Base-by-base conservation (phyloP, 2,113 vertebrate genomes). In the Hippocampus zosterae region DNA sequence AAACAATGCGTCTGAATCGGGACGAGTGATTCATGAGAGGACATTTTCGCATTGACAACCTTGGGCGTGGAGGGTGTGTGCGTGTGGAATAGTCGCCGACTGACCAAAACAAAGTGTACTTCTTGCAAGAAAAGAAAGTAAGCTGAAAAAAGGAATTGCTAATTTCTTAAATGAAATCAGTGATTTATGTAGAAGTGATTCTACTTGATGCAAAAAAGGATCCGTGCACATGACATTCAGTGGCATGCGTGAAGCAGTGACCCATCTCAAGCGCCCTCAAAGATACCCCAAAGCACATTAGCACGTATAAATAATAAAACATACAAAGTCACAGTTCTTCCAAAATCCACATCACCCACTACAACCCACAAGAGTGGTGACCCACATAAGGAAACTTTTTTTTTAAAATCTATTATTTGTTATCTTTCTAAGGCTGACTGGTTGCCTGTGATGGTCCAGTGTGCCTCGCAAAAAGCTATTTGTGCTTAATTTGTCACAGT, bases 271-370 rank as follows among this genome's bases (percentile, higher is more conserved):
- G 40, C 62, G 73, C 70, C 76, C 62, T 71, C 46, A 33, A 82
- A 76, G 70, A 77, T 68, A 52, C 72, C 77, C 66, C 74, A 68
- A 85, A 85, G 69, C 66, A 76, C 84, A 85, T 85, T 85, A 80
- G 76, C 62, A 29, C 67, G 68, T 68, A 62, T 85, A 71, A 86
- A 88, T 86, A 82, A 82, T 80, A 76, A 74, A 88, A 78, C 41
- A 68, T 48, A 53, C 48, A 40, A 71, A 70, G 67, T 70, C 73
- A 65, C 52, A 13, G 16, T 59, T 65, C 41, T 72, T 79, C 63
- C 44, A 48, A 76, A 44, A 67, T 73, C 41, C 65, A 25, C 44
- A 23, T 73, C 23, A 67, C 15, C 55, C 67, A 52, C 67, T 59
- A 74, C 12, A 55, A 52, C 42, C 18, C 46, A 67, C 61, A 67